Evolutionary conservation across 2,113 vertebrate species (phyloP).

Genomic region (Antechinus stuartii): DNA sequence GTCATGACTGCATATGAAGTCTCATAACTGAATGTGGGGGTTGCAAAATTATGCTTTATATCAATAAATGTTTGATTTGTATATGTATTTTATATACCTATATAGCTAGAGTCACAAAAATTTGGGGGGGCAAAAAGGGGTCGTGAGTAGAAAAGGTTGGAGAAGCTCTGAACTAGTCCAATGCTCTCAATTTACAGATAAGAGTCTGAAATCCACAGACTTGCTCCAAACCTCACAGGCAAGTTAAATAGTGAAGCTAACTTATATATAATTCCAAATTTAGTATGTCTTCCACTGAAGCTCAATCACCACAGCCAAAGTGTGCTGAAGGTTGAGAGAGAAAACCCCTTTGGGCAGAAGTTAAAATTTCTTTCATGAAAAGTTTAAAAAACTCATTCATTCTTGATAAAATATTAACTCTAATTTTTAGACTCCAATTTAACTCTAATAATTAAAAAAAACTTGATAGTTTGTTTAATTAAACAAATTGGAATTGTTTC

Average conservation of each 20-base stretch:
- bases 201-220: not conserved
- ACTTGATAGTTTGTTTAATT: not conserved
- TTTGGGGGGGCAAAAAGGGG: too few relatives aligned
- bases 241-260: not conserved
- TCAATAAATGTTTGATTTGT: too few relatives aligned
- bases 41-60: too few relatives aligned
- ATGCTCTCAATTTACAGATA: not conserved
- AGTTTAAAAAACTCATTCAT: not conserved
- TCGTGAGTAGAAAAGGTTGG: too few relatives aligned
- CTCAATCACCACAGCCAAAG: not conserved
- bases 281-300: not conserved
- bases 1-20: too few relatives aligned
- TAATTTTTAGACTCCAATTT: not conserved
- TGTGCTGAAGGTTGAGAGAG: not conserved
- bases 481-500: not conserved
- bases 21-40: too few relatives aligned
- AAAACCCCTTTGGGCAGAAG: not conserved
- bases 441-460: not conserved
- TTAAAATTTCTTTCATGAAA: not conserved
- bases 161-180: too few relatives aligned
- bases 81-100: too few relatives aligned
- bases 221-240: not conserved
- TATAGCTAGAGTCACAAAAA: too few relatives aligned
- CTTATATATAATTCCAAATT: not conserved
- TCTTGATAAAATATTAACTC: not conserved